phyloP scores from a whole-genome alignment of 2,113 vertebrate genomes.

The Upupa epops region DNA sequence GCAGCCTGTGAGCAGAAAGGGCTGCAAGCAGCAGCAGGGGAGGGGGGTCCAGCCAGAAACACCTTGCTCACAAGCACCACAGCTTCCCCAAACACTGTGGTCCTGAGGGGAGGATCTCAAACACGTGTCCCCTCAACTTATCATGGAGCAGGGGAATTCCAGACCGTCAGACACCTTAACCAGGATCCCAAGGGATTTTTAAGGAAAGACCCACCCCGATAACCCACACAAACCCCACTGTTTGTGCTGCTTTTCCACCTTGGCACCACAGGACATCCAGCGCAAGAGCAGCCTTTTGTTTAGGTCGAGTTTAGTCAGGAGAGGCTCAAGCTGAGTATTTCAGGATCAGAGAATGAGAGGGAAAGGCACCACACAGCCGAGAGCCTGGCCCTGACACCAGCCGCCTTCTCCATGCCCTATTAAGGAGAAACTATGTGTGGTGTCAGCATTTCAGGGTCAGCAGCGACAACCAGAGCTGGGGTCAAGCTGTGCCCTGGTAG shows the following conservation, averaged over 20 bases:
- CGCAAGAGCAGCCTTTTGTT: background rate
- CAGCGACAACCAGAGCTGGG: background rate
- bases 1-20: background rate
- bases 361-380: background rate
- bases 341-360: background rate
- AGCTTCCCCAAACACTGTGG: too few relatives aligned
- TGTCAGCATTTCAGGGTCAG: slow-evolving; percentile 32
- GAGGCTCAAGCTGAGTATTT: background rate
- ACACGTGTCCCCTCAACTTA: too few relatives aligned
- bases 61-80: background rate
- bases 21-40: background rate
- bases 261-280: background rate
- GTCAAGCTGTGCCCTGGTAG: background rate
- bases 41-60: background rate
- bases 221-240: background rate
- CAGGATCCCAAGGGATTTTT: background rate
- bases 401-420: background rate
- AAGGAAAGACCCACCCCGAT: background rate
- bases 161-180: background rate
- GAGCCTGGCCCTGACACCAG: background rate
- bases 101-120: too few relatives aligned
- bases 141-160: background rate
- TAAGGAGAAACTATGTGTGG: slow-evolving; percentile 49
- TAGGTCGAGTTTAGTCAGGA: background rate
- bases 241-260: background rate